Conservation (phyloP, 2,797 vertebrate species). For the Onychomys leucogaster region DNA sequence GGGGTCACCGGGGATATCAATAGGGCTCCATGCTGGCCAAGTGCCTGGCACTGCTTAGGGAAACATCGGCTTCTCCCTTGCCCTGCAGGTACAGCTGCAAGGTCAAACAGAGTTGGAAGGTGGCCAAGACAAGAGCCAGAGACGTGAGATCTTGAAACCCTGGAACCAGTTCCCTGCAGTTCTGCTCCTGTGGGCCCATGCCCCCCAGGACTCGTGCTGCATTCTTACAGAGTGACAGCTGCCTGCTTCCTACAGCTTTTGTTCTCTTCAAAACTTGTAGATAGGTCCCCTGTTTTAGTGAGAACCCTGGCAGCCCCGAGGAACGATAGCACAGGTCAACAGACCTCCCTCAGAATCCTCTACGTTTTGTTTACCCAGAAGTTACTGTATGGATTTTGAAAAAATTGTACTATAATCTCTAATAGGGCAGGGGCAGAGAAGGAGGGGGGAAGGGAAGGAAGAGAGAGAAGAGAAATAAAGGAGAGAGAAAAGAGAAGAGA, state of each 20-base stretch:
- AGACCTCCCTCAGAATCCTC: not conserved
- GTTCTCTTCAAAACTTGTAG: conserved; percentile 24
- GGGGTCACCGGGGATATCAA: not conserved
- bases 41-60: conserved; percentile 37
- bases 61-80: not conserved
- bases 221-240: not conserved
- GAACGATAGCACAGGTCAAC: not conserved
- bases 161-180: not conserved
- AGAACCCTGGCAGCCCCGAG: not conserved
- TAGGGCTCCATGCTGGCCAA: conserved; percentile 13
- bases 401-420: not conserved
- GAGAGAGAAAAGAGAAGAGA: not conserved
- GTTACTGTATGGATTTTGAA: not conserved
- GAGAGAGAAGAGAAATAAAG: not conserved
- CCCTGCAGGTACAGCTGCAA: conserved; percentile 60
- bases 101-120: conserved; percentile 49
- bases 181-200: not conserved
- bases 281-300: not conserved
- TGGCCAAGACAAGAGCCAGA: not conserved
- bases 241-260: not conserved
- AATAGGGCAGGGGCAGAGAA: not conserved
- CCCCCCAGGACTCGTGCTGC: rapidly evolving
- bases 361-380: conserved; percentile 8
- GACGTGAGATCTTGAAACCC: not conserved
- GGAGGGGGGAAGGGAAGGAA: not conserved